Percentiles rank a stretch among this genome's conserved stretches.
phyloP scores from a whole-genome alignment of 92 coral and sea anemone species.

The Palythoa grandis region DNA sequence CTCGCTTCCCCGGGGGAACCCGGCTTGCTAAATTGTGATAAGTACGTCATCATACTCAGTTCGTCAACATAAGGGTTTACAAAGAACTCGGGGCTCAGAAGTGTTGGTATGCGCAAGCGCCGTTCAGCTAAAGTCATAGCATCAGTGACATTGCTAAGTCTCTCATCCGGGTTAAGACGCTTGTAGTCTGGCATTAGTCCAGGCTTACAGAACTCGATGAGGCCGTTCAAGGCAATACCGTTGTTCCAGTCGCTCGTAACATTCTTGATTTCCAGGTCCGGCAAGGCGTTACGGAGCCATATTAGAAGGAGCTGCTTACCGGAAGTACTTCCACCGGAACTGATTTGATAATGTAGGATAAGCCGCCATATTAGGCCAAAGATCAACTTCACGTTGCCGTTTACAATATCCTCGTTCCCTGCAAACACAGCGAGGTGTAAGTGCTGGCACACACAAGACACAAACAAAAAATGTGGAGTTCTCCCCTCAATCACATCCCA shows the following conservation, averaged over 20 bases:
- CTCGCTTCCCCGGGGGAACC: constrained; percentile 96
- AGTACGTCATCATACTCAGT: constrained; percentile 98
- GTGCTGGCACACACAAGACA: background rate
- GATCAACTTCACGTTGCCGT: constrained; percentile 93
- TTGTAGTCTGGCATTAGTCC: constrained; percentile 85
- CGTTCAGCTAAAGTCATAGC: constrained; percentile 89
- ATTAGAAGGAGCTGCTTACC: constrained; percentile 87
- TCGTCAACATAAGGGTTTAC: constrained; percentile 93
- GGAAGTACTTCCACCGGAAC: constrained; percentile 93
- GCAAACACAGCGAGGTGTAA: background rate
- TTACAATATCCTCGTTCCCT: constrained; percentile 95
- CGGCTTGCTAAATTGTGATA: constrained; percentile 92
- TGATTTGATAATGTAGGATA: constrained; percentile 97
- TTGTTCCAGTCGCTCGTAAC: constrained; percentile 96
- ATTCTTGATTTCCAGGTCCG: constrained; percentile 85
- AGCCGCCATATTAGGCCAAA: constrained; percentile 95
- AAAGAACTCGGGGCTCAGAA: constrained; percentile 87
- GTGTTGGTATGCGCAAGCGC: constrained; percentile 80
- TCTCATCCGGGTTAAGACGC: constrained; percentile 75
- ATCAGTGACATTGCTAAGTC: constrained; percentile 56
- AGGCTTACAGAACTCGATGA: constrained; percentile 85
- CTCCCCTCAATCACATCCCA: too few relatives aligned
- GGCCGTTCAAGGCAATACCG: constrained; percentile 83
- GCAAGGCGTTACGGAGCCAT: constrained; percentile 91
- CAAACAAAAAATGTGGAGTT: background rate